These are phyloP conservation scores for Echeneis naucrates DNA, from an alignment of 2,797 vertebrate genomes.

Conservation along the genomic window DNA sequence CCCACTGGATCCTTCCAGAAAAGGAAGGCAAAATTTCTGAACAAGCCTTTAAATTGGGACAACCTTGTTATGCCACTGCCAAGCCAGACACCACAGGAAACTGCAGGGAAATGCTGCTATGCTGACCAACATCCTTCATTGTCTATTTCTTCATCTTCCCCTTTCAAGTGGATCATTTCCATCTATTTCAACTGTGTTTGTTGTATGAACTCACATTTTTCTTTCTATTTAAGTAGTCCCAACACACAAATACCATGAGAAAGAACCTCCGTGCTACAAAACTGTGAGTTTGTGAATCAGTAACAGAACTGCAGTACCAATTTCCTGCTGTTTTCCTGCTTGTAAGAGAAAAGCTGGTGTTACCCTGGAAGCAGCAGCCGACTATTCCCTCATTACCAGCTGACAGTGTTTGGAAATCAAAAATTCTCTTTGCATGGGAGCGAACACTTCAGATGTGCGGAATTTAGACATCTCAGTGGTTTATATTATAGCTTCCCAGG, in stretches of 20 bases:
- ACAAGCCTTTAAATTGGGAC: too few species aligned
- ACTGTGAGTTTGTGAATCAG: not conserved
- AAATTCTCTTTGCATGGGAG: conserved; percentile 69
- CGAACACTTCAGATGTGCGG: conserved; percentile 49
- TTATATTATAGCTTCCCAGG: conserved; percentile 32
- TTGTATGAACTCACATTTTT: conserved; percentile 22
- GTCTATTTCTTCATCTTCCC: not conserved
- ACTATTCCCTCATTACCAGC: conserved; percentile 50
- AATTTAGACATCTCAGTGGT: conserved; percentile 37
- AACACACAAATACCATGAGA: conserved; percentile 6
- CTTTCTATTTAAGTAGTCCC: conserved; percentile 16
- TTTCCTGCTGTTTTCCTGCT: conserved; percentile 23
- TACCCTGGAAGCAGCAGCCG: conserved; percentile 37
- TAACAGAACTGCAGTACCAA: conserved; percentile 13
- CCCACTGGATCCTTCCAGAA: too few species aligned
- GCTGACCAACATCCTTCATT: too few species aligned
- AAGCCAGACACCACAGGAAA: too few species aligned
- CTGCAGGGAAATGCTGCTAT: too few species aligned
- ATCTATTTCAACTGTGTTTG: conserved; percentile 17
- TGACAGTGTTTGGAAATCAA: conserved; percentile 57
- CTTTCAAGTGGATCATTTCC: conserved; percentile 1
- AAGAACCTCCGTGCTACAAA: conserved; percentile 20
- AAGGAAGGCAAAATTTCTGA: too few species aligned
- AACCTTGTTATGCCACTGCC: too few species aligned
- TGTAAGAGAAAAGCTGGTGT: conserved; percentile 40